Conservation (phyloP, 2,797 vertebrate species). For the Eulemur rubriventer region DNA sequence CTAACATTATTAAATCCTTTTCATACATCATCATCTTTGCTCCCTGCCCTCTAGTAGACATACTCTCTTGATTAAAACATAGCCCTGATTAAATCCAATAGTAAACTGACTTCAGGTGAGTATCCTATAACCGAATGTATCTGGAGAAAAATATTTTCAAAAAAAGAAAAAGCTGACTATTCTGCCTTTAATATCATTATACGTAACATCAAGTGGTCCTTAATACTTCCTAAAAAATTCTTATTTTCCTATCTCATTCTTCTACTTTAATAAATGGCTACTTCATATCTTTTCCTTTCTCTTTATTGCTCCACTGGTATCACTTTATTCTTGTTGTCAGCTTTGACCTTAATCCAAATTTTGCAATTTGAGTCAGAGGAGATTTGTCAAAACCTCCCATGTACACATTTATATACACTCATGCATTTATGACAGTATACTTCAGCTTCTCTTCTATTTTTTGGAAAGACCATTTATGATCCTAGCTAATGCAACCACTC, state of each 20-base stretch:
- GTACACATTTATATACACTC: background rate
- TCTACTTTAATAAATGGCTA: background rate
- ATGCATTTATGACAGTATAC: background rate
- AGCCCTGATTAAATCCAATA: background rate
- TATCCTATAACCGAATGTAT: background rate
- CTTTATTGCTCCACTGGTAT: background rate
- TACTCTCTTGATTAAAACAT: background rate
- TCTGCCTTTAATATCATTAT: background rate
- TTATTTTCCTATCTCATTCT: background rate
- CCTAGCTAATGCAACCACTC: background rate
- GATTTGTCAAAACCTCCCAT: background rate
- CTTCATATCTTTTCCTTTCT: background rate
- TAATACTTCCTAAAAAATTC: background rate
- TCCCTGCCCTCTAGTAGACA: background rate
- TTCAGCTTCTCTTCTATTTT: background rate
- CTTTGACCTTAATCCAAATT: background rate
- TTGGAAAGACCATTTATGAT: background rate
- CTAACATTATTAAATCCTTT: background rate
- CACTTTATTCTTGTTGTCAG: background rate
- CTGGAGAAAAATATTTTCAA: background rate
- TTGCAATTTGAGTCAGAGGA: background rate
- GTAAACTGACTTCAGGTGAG: background rate
- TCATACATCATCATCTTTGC: background rate
- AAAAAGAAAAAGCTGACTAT: background rate
- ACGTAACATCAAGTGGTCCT: background rate